Base-by-base conservation (phyloP, 2,888 invertebrate genomes). In the Molorchus minor region DNA sequence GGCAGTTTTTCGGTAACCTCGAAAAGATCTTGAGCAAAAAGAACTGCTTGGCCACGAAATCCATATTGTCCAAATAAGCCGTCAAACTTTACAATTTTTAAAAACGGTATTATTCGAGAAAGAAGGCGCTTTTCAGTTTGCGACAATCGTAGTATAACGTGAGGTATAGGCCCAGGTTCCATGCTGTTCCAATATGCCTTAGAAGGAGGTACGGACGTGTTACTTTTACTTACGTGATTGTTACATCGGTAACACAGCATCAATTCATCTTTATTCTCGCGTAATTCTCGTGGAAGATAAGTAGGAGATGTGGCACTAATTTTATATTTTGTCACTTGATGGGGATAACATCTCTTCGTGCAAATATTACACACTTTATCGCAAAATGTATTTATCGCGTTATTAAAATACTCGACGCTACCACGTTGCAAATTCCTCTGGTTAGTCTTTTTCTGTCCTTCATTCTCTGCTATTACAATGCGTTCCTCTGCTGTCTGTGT, bases 11-110 rank as follows among this genome's bases (percentile, higher is more conserved):
- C 43, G 16, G 43, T 43, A 43, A 43, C 43, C 16, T 43, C 43
- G n/a, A 43, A 43, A 43, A 43, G 13, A 43, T 43, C 43, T 17
- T 43, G 43, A 43, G 43, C 43, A 17, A 43, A 43, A 10, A 43
- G n/a, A 13, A 43, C 43, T n/a, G 43, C 43, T n/a, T 16, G 15
- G 7, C 43, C 15, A 13, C 43, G 43, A 5, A 43, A 43, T 13
- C 43, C 16, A 16, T 16, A 43, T 43, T 43, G 19, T 16, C 19
- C 43, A 43, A 43, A 43, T n/a, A 13, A 12, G n/a, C 43, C 43
- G 16, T 16, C 16, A 3, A 43, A 17, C 19, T 43, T 43, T 3
- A 16, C 16, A 43, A 17, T 43, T 43, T 43, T 43, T 13, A 12
- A 4, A 36, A 36, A 36, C n/a, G 36, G 36, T 8, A 36, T 36